Base-by-base conservation (phyloP, 1,140 invertebrate genomes). In the Dryas iulia region DNA sequence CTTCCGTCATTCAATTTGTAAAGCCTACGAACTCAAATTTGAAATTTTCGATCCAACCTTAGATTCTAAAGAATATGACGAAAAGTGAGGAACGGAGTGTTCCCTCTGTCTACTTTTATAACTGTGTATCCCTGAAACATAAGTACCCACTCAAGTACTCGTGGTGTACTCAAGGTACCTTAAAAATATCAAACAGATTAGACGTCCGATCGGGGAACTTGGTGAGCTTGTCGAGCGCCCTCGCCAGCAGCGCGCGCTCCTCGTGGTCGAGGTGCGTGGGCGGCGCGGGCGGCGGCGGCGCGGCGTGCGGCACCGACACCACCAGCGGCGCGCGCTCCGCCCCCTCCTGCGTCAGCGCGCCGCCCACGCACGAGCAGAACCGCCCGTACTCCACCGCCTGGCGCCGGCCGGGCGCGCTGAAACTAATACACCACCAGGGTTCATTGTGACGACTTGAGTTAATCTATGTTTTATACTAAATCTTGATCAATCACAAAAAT, bases 181-280 rank as follows among this genome's bases (percentile, higher is more conserved):
- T 84, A 57, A 94, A 93, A 14, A 94, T 84, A 23, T 93, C 93
- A 65, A 92, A 86, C 53, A 95, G 93, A 70, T 95, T 93, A 35
- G 95, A 94, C 12, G 94, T 84, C 54, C 95, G 92, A 69, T 95
- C 95, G 0, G 94, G 94, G 25, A 93, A 92, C 47, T 92, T 92
- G 6, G 94, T 92, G 3, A 96, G 83, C 74, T 95, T 95, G 74
- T 94, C 90, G 59, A 96, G 86, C 1, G 94, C 94, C 26, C 89
- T 83, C 1, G 93, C 93, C 11, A 95, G 89, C 10, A 91, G 84
- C 28, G 87, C 87, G 14, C 95, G 85, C 84, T 96, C 95, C 47
- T 95, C 94, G 74, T 94, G 95, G 89, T 95, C 95, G 6, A 96
- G 92, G 91, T 95, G 95, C 71, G 94, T 94, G 31, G 92, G 90